These are phyloP conservation scores for Euproctis similis DNA, from an alignment of 2,888 invertebrate genomes.

Conservation along the genomic window DNA sequence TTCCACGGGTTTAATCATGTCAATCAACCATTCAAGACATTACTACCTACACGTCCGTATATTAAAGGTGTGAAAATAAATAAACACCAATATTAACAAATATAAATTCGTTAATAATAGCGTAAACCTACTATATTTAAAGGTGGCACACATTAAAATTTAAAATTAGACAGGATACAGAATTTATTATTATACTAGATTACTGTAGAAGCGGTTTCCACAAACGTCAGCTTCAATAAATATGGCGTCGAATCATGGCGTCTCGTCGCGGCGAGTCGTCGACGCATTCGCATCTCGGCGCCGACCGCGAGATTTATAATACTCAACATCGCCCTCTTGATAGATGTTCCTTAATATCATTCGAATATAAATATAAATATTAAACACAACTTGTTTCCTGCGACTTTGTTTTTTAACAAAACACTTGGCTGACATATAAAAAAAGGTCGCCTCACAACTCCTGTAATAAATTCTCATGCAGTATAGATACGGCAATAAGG, in stretches of 20 bases:
- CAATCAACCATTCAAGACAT: too few relatives aligned
- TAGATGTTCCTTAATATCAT: conserved; percentile 19
- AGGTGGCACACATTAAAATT: neutral
- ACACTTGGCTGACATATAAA: too few relatives aligned
- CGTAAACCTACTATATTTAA: too few relatives aligned
- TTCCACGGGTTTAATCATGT: too few relatives aligned
- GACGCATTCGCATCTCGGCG: conserved; percentile 23
- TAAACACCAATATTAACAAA: too few relatives aligned
- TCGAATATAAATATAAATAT: conserved; percentile 10
- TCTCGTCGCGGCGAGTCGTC: conserved; percentile 5
- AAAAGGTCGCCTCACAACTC: too few relatives aligned
- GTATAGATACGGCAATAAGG: too few relatives aligned
- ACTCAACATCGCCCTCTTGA: conserved; percentile 19
- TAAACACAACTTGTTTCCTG: conserved; percentile 1
- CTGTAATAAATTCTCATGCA: too few relatives aligned
- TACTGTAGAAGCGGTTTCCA: conserved; percentile 20
- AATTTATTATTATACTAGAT: too few relatives aligned
- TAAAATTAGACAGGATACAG: neutral
- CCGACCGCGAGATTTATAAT: conserved; percentile 32
- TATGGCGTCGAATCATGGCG: conserved; percentile 4
- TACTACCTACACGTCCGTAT: too few relatives aligned
- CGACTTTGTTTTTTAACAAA: too few relatives aligned
- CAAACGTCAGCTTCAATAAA: conserved; percentile 16
- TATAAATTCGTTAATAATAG: conserved; percentile 34
- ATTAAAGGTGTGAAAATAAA: too few relatives aligned